Evolutionary conservation across 1,140 invertebrate species (phyloP), one percentile per base, ranked within the genome.

Genomic region (Sycophaga agraensis): DNA sequence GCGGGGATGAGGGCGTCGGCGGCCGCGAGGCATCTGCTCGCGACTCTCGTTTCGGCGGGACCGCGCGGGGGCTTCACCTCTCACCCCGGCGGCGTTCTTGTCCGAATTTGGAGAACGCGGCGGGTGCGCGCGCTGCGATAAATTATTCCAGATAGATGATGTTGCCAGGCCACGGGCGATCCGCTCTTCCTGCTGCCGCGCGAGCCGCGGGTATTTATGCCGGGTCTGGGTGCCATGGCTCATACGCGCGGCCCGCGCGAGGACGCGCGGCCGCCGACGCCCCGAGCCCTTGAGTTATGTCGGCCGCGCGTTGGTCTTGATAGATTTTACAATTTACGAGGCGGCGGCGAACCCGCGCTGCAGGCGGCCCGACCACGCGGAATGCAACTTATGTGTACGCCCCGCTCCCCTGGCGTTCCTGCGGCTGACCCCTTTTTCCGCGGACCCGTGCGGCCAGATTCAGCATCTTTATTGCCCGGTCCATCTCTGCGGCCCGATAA

Each of bases 261-360:
- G n/a, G 12, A 49, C 46, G 19, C 49, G 26, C 37, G 7, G 12
- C 11, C 50, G 57, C 58, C 65, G 65, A 63, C 60, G 71, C 68
- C 71, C 24, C 16, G 48, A 39, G 35, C 39, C 69, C 67, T 74
- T 80, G 79, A 80, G 73, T 81, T 80, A 81, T 81, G 79, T 77
- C 72, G 73, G 75, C 73, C 73, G 71, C 75, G 77, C 75, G 76
- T 77, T 81, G 79, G 72, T 80, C 78, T 79, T 81, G 79, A 81
- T 81, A 81, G 79, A 81, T 81, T 81, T 81, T 76, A 77, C 74
- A 79, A 81, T 81, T 79, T 81, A 81, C 75, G 78, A 77, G 74
- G 37, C 69, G 40, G 58, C 2, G 46, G 53, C 56, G 66, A 69
- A 61, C 58, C 63, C 64, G 58, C 63, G 54, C 58, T 71, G 65